Base-by-base conservation (phyloP, 2,888 invertebrate genomes). In the Nebria brevicollis region DNA sequence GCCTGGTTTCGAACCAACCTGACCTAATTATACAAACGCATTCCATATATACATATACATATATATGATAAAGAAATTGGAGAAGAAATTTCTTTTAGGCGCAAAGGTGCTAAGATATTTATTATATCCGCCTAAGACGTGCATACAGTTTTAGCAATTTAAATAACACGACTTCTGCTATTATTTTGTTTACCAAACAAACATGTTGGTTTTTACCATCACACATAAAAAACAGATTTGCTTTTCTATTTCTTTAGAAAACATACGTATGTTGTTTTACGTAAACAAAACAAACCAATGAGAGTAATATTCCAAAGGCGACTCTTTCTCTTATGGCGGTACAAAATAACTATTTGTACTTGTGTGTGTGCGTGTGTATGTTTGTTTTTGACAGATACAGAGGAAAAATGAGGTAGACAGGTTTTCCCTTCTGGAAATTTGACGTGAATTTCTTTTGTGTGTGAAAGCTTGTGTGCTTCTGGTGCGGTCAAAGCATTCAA, bases 21-120 rank as follows among this genome's bases (percentile, higher is more conserved):
- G 70, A 70, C 70, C 70, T 70, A 70, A 70, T 70, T 70, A 70
- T 70, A 34, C 54, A 54, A 7, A 25, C 70, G 70, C 26, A 11
- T 68, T 68, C 20, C 5, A 11, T 68, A 6, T 1, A 15, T 4
- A 68, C 6, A 7, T 20, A 20, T 20, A 20, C 20, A 68, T 2
- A 2, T n/a, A 15, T 15, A 8, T 11, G 54, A 5, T 54, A 54
- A 54, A 7, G 54, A 54, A 1, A 54, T 54, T 7, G 54, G 13
- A 11, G 54, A 54, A 54, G 20, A 20, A 0, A 20, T 20, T 20
- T 20, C 20, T 20, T 7, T 34, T 34, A 34, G 34, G 5, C 34
- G 34, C 2, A 34, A 2, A 34, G 34, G 34, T 34, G 34, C 34
- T 34, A 34, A 34, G 34, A 34, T 34, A 4, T 34, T 34, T 34